Evolutionary conservation across 1,140 invertebrate genomes (phyloP).

Genomic region (Marisa cornuarietis): DNA sequence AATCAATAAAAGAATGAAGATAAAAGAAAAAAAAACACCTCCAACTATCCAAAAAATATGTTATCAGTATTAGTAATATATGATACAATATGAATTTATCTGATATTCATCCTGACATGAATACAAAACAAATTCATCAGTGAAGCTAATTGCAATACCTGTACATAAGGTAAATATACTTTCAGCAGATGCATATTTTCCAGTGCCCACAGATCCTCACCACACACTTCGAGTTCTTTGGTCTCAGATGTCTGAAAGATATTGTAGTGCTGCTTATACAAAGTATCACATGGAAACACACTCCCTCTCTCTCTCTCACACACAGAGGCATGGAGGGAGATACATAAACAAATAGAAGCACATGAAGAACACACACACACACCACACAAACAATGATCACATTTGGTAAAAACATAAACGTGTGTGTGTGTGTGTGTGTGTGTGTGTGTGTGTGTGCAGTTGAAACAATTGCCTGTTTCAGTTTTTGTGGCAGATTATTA

Average conservation of each 20-base stretch:
- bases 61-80: too few species aligned
- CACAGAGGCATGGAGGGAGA: background rate
- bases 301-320: slow-evolving; percentile 1
- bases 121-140: too few species aligned
- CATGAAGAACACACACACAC: background rate
- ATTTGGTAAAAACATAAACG: background rate
- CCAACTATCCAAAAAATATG: background rate
- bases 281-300: background rate
- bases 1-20: background rate
- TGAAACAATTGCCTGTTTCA: background rate
- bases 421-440: background rate
- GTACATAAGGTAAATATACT: slow-evolving; percentile 5
- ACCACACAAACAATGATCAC: background rate
- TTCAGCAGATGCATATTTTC: slow-evolving; percentile 20
- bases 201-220: background rate
- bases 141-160: background rate
- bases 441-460: background rate
- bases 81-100: too few species aligned
- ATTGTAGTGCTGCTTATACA: background rate
- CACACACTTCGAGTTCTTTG: background rate
- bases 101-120: too few species aligned
- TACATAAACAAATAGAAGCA: background rate
- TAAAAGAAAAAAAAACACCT: background rate
- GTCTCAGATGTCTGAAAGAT: background rate
- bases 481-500: too few species aligned